Conservation (phyloP, 1,140 invertebrate species). For the Copidosoma floridanum region DNA sequence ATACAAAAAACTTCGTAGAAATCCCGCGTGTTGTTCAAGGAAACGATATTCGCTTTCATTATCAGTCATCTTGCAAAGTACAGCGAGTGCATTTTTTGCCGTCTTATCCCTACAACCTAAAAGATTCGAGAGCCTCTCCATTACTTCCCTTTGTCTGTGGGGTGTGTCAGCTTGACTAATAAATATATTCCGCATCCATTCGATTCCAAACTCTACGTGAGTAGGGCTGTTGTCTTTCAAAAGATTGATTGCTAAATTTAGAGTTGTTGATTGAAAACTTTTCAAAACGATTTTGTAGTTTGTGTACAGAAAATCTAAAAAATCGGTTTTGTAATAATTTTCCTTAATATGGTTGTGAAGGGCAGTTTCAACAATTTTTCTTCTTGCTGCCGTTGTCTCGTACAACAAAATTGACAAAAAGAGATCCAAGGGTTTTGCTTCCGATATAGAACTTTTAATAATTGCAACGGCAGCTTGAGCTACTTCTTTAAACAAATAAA, state of each 20-base stretch:
- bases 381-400: constrained; percentile 31
- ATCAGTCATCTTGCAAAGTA: constrained; percentile 45
- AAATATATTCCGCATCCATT: constrained; percentile 49
- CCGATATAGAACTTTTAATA: constrained; percentile 33
- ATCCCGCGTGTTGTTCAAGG: constrained; percentile 47
- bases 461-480: constrained; percentile 35
- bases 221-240: constrained; percentile 44
- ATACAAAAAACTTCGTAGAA: constrained; percentile 59
- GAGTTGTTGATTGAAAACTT: constrained; percentile 39
- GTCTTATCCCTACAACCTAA: constrained; percentile 49
- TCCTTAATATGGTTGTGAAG: constrained; percentile 45
- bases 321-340: constrained; percentile 44
- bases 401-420: constrained; percentile 43
- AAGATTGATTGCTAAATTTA: constrained; percentile 42
- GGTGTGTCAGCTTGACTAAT: constrained; percentile 37
- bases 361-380: constrained; percentile 39
- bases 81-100: constrained; percentile 42
- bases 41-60: constrained; percentile 38
- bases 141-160: constrained; percentile 47
- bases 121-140: constrained; percentile 43
- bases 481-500: constrained; percentile 40
- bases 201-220: constrained; percentile 43
- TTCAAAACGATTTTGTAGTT: constrained; percentile 41
- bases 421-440: constrained; percentile 46
- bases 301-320: constrained; percentile 38